Conservation (phyloP, 1,140 invertebrate species). For the Ephestia elutella region DNA sequence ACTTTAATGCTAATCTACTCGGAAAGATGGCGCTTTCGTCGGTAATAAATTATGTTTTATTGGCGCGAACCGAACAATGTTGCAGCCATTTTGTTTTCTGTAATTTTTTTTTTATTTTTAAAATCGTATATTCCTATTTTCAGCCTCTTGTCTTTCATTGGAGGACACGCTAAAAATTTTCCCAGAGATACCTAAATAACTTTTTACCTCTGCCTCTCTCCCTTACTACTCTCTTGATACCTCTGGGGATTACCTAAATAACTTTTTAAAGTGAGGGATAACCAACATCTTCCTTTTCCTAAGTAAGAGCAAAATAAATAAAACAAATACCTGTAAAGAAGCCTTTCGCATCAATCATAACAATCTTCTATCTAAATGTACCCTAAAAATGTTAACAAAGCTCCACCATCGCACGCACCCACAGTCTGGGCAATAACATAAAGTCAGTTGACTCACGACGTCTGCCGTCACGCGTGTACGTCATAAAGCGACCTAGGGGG, state of each 20-base stretch:
- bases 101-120: not conserved
- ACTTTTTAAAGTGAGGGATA: no score
- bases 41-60: conserved; percentile 30
- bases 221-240: no score
- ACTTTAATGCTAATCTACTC: conserved; percentile 42
- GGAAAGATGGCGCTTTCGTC: conserved; percentile 38
- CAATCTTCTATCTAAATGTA: not conserved
- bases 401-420: not conserved
- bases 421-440: not conserved
- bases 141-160: no score
- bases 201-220: no score
- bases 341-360: not conserved
- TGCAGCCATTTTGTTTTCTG: not conserved
- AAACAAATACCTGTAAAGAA: no score
- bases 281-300: no score
- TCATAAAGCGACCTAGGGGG: conserved; percentile 1
- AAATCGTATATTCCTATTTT: not conserved
- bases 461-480: not conserved
- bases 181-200: no score
- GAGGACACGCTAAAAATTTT: no score
- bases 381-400: not conserved
- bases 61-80: conserved; percentile 4
- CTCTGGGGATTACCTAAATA: no score
- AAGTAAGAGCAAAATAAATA: no score
- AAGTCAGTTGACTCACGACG: not conserved